phyloP scores from a whole-genome alignment of 2,888 invertebrate genomes.

The Ophion ventricosus region DNA sequence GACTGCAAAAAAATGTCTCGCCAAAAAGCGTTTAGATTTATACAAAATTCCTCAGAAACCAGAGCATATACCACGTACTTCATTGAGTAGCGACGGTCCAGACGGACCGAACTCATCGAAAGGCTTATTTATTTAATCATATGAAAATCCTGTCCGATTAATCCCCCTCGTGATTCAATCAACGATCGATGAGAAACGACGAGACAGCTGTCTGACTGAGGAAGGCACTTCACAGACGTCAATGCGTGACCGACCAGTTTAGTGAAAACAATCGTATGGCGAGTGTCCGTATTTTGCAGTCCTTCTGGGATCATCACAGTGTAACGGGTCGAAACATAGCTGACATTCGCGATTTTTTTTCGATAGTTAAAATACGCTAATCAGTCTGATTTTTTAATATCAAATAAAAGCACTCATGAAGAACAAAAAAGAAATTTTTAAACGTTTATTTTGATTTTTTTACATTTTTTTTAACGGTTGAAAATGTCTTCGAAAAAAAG shows the following conservation, averaged over 20 bases:
- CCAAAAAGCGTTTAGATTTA: background rate
- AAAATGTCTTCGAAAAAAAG: no score
- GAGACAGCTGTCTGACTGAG: slow-evolving; percentile 22
- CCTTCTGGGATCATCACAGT: no score
- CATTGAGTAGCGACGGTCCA: slow-evolving; percentile 23
- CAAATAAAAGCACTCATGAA: no score
- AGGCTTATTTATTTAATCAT: slow-evolving; percentile 54
- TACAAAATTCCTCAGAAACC: background rate
- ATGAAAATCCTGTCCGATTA: slow-evolving; percentile 49
- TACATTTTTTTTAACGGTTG: no score
- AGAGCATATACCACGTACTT: background rate
- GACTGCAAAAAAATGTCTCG: background rate
- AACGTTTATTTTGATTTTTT: no score
- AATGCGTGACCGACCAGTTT: slow-evolving; percentile 19
- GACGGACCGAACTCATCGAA: slow-evolving; percentile 10
- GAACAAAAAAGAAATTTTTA: no score
- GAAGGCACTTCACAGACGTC: slow-evolving; percentile 14
- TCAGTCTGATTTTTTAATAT: no score
- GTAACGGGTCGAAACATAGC: no score
- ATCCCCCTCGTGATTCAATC: slow-evolving; percentile 41
- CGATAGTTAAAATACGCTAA: no score
- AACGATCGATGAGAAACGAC: slow-evolving; percentile 21
- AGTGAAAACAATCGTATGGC: slow-evolving; percentile 31
- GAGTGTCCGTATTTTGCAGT: slow-evolving; percentile 3
- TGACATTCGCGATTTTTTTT: no score